phyloP scores from a whole-genome alignment of 2,797 vertebrate genomes.

The Eulemur albifrons region DNA sequence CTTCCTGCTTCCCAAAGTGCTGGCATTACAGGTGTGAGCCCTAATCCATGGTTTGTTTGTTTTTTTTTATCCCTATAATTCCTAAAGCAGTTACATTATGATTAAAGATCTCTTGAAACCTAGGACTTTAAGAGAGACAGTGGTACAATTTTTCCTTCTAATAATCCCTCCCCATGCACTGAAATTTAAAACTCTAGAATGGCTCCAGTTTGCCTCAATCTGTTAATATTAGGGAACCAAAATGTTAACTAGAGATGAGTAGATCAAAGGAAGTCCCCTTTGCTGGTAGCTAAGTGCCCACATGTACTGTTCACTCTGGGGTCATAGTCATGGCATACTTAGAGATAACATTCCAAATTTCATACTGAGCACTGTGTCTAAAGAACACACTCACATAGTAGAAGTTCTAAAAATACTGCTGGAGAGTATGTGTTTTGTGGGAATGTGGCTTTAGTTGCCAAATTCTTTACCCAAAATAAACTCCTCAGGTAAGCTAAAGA shows the following conservation, averaged over 20 bases:
- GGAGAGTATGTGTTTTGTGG: not conserved
- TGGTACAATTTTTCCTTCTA: not conserved
- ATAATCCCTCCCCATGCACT: not conserved
- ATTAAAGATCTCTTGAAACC: not conserved
- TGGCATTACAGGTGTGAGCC: not conserved
- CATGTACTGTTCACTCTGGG: not conserved
- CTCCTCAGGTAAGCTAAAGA: not conserved
- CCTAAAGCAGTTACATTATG: not conserved
- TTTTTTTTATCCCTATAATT: not conserved
- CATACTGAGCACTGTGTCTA: not conserved
- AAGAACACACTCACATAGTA: not conserved
- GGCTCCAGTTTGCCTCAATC: not conserved
- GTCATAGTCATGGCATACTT: not conserved
- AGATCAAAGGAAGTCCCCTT: not conserved
- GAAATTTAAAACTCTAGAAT: not conserved
- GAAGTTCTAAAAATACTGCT: not conserved
- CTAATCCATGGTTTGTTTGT: not conserved
- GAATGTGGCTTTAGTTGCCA: not conserved
- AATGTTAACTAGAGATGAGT: not conserved
- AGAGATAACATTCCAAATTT: not conserved
- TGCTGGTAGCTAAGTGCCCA: not conserved
- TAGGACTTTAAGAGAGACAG: not conserved
- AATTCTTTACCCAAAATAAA: not conserved
- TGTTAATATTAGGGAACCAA: not conserved
- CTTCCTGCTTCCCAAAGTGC: not conserved